Evolutionary conservation across 2,888 invertebrate genomes (phyloP).

Genomic region (Tricholauxania praeusta): DNA sequence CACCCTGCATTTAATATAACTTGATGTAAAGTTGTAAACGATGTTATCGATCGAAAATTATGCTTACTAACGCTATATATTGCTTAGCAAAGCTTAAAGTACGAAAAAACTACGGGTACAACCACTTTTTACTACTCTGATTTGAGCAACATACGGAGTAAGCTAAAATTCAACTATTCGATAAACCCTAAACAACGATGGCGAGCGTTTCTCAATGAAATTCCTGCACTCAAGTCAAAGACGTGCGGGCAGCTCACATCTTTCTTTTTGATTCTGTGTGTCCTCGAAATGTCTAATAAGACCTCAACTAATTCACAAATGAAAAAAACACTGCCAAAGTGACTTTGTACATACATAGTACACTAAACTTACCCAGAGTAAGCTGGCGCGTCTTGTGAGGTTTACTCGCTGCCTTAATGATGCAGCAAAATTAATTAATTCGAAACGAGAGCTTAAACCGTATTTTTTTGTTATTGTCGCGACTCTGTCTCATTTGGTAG

Average conservation of each 20-base stretch:
- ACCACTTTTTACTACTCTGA: too few relatives aligned
- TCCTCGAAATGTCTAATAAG: constrained; percentile 61
- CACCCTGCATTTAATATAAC: too few relatives aligned
- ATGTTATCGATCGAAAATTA: too few relatives aligned
- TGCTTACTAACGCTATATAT: too few relatives aligned
- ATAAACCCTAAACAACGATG: neutral
- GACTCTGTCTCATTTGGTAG: constrained; percentile 20
- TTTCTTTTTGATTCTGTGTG: constrained; percentile 58
- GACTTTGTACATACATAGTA: constrained; percentile 26
- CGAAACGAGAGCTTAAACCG: constrained; percentile 58
- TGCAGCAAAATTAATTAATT: constrained; percentile 60
- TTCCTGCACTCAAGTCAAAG: constrained; percentile 52
- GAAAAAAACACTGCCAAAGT: constrained; percentile 41
- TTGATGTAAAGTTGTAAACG: too few relatives aligned
- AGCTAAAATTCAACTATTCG: too few relatives aligned
- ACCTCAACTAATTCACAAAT: constrained; percentile 55
- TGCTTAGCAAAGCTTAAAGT: too few relatives aligned
- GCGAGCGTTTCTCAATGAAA: constrained; percentile 61
- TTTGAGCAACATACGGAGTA: too few relatives aligned
- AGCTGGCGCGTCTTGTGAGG: constrained; percentile 49
- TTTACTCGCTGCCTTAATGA: constrained; percentile 47
- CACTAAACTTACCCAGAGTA: constrained; percentile 26
- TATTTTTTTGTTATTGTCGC: constrained; percentile 49
- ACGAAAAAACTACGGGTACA: too few relatives aligned
- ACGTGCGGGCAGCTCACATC: constrained; percentile 30